phyloP scores from a whole-genome alignment of 2,113 vertebrate species.

The Phyllostomus discolor region DNA sequence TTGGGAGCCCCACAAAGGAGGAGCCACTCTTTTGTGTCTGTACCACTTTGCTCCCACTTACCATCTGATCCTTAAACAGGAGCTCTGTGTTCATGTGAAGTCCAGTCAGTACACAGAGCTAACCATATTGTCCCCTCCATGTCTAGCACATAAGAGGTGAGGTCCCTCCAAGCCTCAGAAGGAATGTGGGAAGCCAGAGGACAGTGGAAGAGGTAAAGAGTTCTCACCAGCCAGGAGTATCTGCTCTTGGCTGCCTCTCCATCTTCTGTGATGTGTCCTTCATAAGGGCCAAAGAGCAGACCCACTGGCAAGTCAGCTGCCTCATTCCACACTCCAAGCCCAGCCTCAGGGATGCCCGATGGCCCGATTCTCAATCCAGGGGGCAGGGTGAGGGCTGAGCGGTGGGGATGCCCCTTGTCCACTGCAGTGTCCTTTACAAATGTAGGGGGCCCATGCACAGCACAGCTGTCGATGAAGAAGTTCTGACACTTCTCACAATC shows the following conservation, averaged over 20 bases:
- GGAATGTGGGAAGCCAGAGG: neutral
- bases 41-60: neutral
- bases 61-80: neutral
- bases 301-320: constrained; percentile 77
- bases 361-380: constrained; percentile 81
- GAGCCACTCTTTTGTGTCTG: neutral
- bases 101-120: neutral
- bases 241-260: constrained; percentile 80
- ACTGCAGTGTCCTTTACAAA: constrained; percentile 83
- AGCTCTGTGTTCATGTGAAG: neutral
- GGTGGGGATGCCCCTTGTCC: constrained; percentile 73
- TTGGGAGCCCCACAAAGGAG: neutral
- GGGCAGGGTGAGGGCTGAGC: constrained; percentile 84
- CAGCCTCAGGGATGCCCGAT: constrained; percentile 82
- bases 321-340: constrained; percentile 87
- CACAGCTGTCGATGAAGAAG: constrained; percentile 81
- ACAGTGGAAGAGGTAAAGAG: neutral
- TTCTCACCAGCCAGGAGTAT: constrained; percentile 87
- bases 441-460: constrained; percentile 73
- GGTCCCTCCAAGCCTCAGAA: too few relatives aligned
- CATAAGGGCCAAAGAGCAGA: constrained; percentile 87
- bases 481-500: constrained; percentile 85
- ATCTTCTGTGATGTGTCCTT: constrained; percentile 80
- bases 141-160: neutral
- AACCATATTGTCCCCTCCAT: too few relatives aligned